Evolutionary conservation across 2,888 invertebrate genomes (phyloP).

Genomic region (Frankliniella fusca): DNA sequence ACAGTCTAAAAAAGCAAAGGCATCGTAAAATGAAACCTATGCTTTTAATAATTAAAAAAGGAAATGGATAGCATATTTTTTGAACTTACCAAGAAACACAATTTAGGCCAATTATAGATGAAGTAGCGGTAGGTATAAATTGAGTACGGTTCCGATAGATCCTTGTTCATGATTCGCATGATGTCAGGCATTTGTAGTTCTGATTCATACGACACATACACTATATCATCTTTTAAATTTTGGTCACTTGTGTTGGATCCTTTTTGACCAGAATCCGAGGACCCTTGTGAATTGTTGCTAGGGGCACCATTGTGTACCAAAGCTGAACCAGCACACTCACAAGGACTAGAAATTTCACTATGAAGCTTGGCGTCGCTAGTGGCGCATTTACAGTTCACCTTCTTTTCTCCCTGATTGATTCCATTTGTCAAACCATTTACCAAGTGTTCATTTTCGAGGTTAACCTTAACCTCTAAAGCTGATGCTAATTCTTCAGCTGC

Average conservation of each 20-base stretch:
- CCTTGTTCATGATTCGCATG: constrained; percentile 97
- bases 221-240: constrained; percentile 43
- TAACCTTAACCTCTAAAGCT: constrained; percentile 14
- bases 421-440: not conserved
- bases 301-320: not conserved
- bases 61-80: constrained; percentile 9
- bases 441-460: not conserved
- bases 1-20: not conserved
- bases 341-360: constrained; percentile 10
- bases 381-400: not conserved
- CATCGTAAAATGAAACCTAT: not conserved
- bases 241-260: constrained; percentile 27
- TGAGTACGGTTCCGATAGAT: constrained; percentile 98
- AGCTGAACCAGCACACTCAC: not conserved
- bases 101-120: constrained; percentile 99
- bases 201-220: constrained; percentile 79
- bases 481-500: not conserved
- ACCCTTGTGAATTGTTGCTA: not conserved
- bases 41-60: not conserved
- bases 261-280: not conserved
- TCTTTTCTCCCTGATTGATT: not conserved
- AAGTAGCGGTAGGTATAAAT: constrained; percentile 99
- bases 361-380: not conserved
- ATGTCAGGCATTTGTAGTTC: constrained; percentile 98
- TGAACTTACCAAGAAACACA: constrained; percentile 83